Percentiles rank a stretch among this genome's conserved stretches.
Evolutionary conservation across 2,113 vertebrate genomes (phyloP).

Genomic region (Rhea pennata): DNA sequence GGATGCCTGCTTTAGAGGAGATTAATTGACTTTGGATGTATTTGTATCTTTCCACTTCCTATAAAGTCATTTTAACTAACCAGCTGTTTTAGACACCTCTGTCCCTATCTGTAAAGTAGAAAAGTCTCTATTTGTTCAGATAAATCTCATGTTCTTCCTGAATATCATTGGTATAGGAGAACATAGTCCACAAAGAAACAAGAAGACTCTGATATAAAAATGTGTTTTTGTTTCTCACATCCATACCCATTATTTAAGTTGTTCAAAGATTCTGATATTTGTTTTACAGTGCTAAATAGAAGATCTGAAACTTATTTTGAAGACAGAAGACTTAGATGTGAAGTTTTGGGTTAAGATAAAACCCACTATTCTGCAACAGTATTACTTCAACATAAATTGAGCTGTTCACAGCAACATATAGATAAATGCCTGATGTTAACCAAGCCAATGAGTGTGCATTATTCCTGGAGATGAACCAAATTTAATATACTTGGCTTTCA

Average conservation of each 20-base stretch:
- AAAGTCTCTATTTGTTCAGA: not conserved
- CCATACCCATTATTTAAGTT: too few relatives aligned
- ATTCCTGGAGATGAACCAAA: not conserved
- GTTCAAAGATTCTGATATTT: not conserved
- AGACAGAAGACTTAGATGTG: not conserved
- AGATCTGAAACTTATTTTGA: not conserved
- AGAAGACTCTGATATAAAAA: not conserved
- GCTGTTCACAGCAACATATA: not conserved
- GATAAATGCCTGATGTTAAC: not conserved
- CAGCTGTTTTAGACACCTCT: not conserved
- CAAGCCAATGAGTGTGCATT: not conserved
- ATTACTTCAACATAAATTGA: not conserved
- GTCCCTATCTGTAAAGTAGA: not conserved
- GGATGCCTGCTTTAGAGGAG: not conserved
- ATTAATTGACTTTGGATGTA: not conserved
- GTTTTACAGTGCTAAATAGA: not conserved
- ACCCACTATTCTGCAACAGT: rapidly evolving
- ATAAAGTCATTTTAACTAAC: not conserved
- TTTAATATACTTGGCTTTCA: not conserved
- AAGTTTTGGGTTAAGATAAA: not conserved
- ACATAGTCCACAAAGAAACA: not conserved
- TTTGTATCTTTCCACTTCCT: not conserved
- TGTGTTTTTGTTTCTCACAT: not conserved
- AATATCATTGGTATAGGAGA: not conserved
- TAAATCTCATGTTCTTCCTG: not conserved